Percentiles rank a stretch among this genome's conserved stretches.
phyloP scores from a whole-genome alignment of 2,888 invertebrate genomes.

The Trichacis sp. region DNA sequence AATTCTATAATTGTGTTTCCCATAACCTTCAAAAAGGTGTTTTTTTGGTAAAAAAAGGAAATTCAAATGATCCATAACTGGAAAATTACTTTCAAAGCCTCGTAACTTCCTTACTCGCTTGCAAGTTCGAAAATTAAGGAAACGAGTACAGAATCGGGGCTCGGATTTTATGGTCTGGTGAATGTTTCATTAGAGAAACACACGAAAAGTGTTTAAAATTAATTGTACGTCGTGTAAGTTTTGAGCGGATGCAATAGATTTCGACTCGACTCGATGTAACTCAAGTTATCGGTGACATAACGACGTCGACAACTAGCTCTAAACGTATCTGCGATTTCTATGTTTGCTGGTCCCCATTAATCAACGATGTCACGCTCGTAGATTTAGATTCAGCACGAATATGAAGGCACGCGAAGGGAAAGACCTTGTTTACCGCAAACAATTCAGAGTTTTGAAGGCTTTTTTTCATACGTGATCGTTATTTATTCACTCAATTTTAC shows the following conservation, averaged over 20 bases:
- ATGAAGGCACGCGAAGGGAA: constrained; percentile 8
- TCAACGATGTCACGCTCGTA: constrained; percentile 11
- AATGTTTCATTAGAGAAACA: no score
- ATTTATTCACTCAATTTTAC: constrained; percentile 7
- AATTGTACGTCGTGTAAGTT: constrained; percentile 12
- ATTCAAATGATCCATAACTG: no score
- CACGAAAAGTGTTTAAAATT: no score
- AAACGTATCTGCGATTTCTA: constrained; percentile 24
- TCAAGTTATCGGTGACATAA: constrained; percentile 41
- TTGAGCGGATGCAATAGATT: constrained; percentile 48
- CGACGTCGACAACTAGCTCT: constrained; percentile 17
- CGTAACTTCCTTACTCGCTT: no score
- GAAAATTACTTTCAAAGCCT: no score
- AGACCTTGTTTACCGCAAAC: background rate
- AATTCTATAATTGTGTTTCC: no score
- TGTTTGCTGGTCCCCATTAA: constrained; percentile 22
- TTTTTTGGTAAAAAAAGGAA: no score
- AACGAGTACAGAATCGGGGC: background rate
- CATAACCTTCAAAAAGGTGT: no score
- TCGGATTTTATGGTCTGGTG: background rate
- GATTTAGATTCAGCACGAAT: constrained; percentile 16
- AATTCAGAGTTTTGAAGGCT: constrained; percentile 16
- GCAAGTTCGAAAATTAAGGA: no score
- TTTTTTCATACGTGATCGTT: background rate
- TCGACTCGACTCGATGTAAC: constrained; percentile 36